A percentile compares a stretch with the other conserved stretches of the same genome.
phyloP scores from a whole-genome alignment of 2,888 invertebrate genomes.

The Malthinus flaveolus region DNA sequence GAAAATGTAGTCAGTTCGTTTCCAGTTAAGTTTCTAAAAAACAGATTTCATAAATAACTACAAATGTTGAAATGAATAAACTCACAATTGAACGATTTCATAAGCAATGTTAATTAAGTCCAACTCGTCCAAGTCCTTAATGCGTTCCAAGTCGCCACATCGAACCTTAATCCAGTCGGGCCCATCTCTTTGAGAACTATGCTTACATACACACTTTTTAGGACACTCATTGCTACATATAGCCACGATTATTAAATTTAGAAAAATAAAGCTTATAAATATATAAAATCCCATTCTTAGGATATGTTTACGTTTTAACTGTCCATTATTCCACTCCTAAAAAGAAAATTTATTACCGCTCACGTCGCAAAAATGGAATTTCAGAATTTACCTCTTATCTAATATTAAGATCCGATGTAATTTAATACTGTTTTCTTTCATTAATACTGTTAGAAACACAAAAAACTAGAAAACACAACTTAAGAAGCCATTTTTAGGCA shows the following conservation, averaged over 20 bases:
- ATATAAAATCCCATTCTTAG: conserved; percentile 12
- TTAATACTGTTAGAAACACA: conserved; percentile 14
- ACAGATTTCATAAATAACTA: conserved; percentile 28
- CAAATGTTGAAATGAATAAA: conserved; percentile 31
- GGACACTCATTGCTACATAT: conserved; percentile 51
- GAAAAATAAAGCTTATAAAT: conserved; percentile 11
- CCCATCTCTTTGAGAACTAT: conserved; percentile 56
- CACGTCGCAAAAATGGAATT: not conserved
- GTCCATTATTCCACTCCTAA: not conserved
- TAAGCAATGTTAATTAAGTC: conserved; percentile 64
- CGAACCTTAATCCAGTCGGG: conserved; percentile 64
- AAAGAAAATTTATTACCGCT: not conserved
- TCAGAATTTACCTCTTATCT: not conserved
- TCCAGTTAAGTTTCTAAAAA: conserved; percentile 67
- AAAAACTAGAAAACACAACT: conserved; percentile 8
- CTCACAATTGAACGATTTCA: conserved; percentile 70
- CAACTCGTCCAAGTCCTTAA: conserved; percentile 65
- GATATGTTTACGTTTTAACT: conserved; percentile 1
- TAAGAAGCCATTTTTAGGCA: conserved; percentile 23
- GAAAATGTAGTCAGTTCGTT: conserved; percentile 64
- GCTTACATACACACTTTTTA: conserved; percentile 61
- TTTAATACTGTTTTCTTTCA: conserved; percentile 13
- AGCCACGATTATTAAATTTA: conserved; percentile 14
- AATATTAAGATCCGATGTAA: not conserved
- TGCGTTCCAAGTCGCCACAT: conserved; percentile 64